Evolutionary conservation across 2,113 vertebrate genomes (phyloP).

Genomic region (Chaenogobius annularis): DNA sequence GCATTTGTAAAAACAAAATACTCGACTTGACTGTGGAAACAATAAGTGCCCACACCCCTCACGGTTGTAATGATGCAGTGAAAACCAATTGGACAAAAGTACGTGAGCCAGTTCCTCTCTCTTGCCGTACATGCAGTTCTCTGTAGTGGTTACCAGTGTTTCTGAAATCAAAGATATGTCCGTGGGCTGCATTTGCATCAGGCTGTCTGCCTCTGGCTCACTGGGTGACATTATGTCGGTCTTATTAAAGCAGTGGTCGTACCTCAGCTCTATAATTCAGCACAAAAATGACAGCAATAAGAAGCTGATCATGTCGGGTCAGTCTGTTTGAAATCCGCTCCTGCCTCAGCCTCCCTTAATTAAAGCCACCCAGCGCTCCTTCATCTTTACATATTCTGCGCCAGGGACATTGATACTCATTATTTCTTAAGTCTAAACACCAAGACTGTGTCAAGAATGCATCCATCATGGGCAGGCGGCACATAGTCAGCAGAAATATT

Average conservation of each 20-base stretch:
- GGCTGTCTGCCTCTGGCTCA: constrained; percentile 20
- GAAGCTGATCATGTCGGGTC: constrained; percentile 97
- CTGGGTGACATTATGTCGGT: constrained; percentile 62
- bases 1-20: constrained; percentile 73
- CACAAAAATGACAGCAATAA: constrained; percentile 89
- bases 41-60: constrained; percentile 53
- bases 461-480: constrained; percentile 87
- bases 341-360: constrained; percentile 92
- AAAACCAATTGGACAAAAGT: constrained; percentile 50
- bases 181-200: constrained; percentile 18
- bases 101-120: constrained; percentile 23
- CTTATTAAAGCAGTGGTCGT: constrained; percentile 71
- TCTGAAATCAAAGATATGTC: constrained; percentile 32
- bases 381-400: constrained; percentile 95
- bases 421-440: constrained; percentile 99
- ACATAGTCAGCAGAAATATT: constrained; percentile 83
- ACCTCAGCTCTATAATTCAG: constrained; percentile 82
- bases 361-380: constrained; percentile 93
- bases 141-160: constrained; percentile 32
- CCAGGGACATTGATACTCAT: constrained; percentile 99
- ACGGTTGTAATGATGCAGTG: constrained; percentile 59
- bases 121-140: constrained; percentile 14
- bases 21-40: constrained; percentile 63
- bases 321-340: constrained; percentile 87
- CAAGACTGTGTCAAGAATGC: constrained; percentile 99